Conservation (phyloP, 1,140 invertebrate genomes). For the Physella acuta region DNA sequence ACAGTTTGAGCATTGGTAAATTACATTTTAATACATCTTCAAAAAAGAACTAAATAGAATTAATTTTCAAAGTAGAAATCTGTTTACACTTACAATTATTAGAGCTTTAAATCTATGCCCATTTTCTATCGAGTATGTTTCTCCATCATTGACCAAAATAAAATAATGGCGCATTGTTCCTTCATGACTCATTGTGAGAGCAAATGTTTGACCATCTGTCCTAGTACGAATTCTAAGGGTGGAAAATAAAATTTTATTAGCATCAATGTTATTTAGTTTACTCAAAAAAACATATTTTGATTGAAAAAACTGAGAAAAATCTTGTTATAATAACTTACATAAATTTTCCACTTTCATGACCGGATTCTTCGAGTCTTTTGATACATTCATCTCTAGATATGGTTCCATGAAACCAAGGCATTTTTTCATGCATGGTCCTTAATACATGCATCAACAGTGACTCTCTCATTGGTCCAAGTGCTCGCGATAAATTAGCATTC, state of each 20-base stretch:
- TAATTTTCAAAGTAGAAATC: no score
- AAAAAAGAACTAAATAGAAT: no score
- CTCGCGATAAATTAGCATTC: slow-evolving; percentile 22
- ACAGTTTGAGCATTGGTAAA: no score
- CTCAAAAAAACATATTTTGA: no score
- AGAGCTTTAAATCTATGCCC: slow-evolving; percentile 63
- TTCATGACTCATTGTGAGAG: slow-evolving; percentile 60
- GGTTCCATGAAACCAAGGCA: slow-evolving; percentile 57
- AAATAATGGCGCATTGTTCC: slow-evolving; percentile 61
- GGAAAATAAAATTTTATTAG: neutral
- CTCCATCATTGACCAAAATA: slow-evolving; percentile 53
- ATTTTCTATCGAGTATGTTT: slow-evolving; percentile 60
- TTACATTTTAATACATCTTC: no score
- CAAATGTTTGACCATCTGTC: slow-evolving; percentile 53
- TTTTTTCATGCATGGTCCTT: slow-evolving; percentile 30
- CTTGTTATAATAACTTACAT: slow-evolving; percentile 8
- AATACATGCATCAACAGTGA: slow-evolving; percentile 19
- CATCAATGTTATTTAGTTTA: neutral
- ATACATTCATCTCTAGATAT: slow-evolving; percentile 53
- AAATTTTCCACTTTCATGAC: slow-evolving; percentile 56
- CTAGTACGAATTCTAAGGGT: slow-evolving; percentile 42
- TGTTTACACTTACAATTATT: slow-evolving; percentile 61
- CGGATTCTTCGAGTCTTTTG: slow-evolving; percentile 39
- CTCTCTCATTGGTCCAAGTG: slow-evolving; percentile 15
- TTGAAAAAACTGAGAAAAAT: neutral